Conservation (phyloP, 1,140 invertebrate genomes). For the Sitobion miscanthi region DNA sequence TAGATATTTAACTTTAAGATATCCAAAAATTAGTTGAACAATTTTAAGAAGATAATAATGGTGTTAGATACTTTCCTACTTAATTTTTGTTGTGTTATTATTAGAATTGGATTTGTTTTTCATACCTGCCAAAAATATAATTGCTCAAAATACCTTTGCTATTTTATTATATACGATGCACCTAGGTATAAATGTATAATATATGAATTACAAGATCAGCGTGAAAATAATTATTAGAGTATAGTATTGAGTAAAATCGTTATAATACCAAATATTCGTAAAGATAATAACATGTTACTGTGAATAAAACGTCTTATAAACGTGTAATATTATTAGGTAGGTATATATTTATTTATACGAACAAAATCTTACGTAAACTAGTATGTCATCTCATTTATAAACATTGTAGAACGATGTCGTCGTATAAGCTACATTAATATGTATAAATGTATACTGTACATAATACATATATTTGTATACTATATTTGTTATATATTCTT, state of each 20-base stretch:
- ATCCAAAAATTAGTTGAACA: neutral
- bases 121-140: neutral
- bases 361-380: neutral
- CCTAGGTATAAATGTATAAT: neutral
- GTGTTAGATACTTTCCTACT: neutral
- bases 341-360: neutral
- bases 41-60: neutral
- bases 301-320: neutral
- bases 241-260: neutral
- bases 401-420: neutral
- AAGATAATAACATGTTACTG: neutral
- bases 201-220: neutral
- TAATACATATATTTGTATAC: neutral
- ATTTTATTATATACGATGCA: neutral
- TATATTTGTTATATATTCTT: neutral
- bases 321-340: neutral
- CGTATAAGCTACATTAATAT: neutral
- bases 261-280: neutral
- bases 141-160: neutral
- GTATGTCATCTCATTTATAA: neutral
- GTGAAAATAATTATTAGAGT: neutral
- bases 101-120: neutral
- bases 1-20: too few relatives aligned
- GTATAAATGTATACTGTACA: neutral
- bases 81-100: neutral